Percentiles rank a stretch among this genome's conserved stretches.
These are phyloP conservation scores for Atethmia centrago DNA, from an alignment of 2,888 invertebrate genomes.

Conservation along the genomic window DNA sequence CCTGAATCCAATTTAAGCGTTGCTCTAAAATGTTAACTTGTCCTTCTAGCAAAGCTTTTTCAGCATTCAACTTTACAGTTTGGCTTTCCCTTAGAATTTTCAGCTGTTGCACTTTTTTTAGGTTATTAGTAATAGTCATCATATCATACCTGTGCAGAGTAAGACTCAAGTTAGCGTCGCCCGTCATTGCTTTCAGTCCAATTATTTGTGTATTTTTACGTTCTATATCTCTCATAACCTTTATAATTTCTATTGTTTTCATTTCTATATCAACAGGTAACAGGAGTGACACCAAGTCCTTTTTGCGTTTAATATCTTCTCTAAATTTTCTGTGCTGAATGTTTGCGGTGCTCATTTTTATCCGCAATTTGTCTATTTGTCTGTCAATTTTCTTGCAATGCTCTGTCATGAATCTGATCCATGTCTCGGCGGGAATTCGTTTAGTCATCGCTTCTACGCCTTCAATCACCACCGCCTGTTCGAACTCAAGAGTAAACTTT, in stretches of 20 bases:
- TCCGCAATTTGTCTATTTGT: slow-evolving; percentile 89
- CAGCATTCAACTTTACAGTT: slow-evolving; percentile 1
- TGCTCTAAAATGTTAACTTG: not conserved
- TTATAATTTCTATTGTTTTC: slow-evolving; percentile 90
- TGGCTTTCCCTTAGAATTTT: not conserved
- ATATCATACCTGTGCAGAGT: slow-evolving; percentile 89
- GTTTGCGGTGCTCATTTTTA: slow-evolving; percentile 89
- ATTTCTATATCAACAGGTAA: slow-evolving; percentile 91
- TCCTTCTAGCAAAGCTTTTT: not conserved
- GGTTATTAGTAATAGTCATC: slow-evolving; percentile 83
- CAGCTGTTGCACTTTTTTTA: slow-evolving; percentile 79
- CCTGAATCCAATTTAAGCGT: not conserved
- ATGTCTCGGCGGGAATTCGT: slow-evolving; percentile 91
- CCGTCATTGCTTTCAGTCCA: slow-evolving; percentile 90
- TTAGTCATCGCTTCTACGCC: slow-evolving; percentile 90
- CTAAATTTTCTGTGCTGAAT: slow-evolving; percentile 88
- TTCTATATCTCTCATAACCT: slow-evolving; percentile 87
- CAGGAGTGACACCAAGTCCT: not conserved
- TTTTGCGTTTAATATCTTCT: slow-evolving; percentile 79
- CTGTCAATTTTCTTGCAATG: slow-evolving; percentile 89
- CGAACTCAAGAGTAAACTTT: slow-evolving; percentile 85
- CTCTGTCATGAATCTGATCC: slow-evolving; percentile 90
- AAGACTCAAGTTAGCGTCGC: slow-evolving; percentile 89
- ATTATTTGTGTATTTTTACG: slow-evolving; percentile 86
- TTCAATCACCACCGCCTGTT: slow-evolving; percentile 86